Evolutionary conservation across 2,797 vertebrate species (phyloP), one percentile per base, ranked within the genome.

Genomic region (Oreochromis grahami): DNA sequence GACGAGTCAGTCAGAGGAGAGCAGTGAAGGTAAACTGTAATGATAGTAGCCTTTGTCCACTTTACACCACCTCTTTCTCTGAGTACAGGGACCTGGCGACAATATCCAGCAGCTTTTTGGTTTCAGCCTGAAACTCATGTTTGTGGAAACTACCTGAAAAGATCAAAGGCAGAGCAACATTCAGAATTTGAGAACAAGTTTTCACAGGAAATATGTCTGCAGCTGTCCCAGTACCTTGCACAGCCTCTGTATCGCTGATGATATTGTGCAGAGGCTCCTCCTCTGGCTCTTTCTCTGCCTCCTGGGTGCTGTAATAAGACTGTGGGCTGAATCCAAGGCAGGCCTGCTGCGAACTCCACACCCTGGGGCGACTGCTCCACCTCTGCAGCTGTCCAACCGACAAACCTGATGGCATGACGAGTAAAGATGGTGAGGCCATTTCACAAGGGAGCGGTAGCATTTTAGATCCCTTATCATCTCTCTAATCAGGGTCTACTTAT

Each of bases 91-190:
- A 99, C 50, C 97, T 93, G 77, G 98, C 98, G 77, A 99, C 98
- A 9, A 99, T 99, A 89, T 99, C 98, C 95, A 99, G 90, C 79
- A 99, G 96, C 84, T 99, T 98, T 94, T 98, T 98, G 0, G 98
- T 99, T 93, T 99, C 98, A 19, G 98, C 98, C 91, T 99, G 98
- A 91, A 99, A 99, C 88, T 99, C 98, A 24, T 99, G 98, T 91
- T 97, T 97, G 86, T 97, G 97, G 77, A 88, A 91, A 51, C 94
- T 94, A 68, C 98, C 98, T 99, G 89, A 38, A 43, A 2, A 84
- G 21, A 84, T 43, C 7, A 87, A 55, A 14, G 50, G 15, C 7
- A 19, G 29, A 76, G 9, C 6, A 78, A 21, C 5, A 76, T n/a
- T 91, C 4, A 87, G 38, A 34, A 7, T 38, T 4, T 26, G 4